Conservation (phyloP, 2,797 vertebrate genomes). For the Aselliscus stoliczkanus region DNA sequence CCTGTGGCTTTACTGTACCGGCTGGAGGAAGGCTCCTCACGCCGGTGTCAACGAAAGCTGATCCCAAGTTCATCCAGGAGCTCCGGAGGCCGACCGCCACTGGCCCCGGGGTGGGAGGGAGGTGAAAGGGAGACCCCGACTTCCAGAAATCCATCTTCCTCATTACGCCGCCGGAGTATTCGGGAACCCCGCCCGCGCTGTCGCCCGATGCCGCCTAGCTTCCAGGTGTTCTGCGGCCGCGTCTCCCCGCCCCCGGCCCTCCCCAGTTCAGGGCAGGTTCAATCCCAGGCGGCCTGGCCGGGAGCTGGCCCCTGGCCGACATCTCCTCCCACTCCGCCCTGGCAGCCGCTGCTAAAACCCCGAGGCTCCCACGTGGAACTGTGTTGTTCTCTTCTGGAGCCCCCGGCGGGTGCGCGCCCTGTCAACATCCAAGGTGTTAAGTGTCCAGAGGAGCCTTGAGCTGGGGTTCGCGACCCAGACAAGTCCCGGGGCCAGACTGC, state of each 20-base stretch:
- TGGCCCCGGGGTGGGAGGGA: neutral
- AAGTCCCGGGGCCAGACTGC: neutral
- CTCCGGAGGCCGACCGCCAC: neutral
- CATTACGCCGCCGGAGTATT: accelerated
- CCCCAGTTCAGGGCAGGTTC: neutral
- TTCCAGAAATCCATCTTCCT: neutral
- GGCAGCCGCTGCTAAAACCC: slow-evolving; percentile 6
- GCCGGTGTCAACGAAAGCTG: neutral
- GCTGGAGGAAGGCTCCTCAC: neutral
- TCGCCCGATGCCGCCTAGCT: neutral
- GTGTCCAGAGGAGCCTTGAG: neutral
- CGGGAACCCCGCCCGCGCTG: neutral
- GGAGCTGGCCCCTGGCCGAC: neutral
- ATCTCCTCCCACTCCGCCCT: neutral
- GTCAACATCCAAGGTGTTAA: neutral
- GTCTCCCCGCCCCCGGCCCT: neutral
- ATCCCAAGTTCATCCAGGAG: neutral
- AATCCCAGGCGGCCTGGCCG: neutral
- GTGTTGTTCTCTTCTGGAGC: neutral
- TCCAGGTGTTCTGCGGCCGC: neutral
- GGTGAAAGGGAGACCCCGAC: neutral
- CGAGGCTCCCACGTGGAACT: neutral
- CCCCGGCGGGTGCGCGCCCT: neutral
- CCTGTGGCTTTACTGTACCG: neutral
- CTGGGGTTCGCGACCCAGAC: accelerated